Percentiles rank a stretch among this genome's conserved stretches.
These are phyloP conservation scores for Bambusicola thoracicus DNA, from an alignment of 2,113 vertebrate genomes.

Conservation along the genomic window DNA sequence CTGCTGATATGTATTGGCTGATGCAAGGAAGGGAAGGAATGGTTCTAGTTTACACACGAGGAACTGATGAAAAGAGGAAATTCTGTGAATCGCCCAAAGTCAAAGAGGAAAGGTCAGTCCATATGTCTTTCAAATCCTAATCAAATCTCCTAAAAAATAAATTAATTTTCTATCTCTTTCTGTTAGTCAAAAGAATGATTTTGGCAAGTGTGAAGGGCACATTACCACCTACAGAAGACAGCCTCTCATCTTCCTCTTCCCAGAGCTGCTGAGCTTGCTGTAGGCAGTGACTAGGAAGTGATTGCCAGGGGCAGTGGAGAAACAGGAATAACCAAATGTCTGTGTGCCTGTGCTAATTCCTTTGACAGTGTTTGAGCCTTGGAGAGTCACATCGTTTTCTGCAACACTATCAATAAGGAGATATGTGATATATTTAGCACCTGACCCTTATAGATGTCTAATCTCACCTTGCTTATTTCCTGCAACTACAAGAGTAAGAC, in stretches of 20 bases:
- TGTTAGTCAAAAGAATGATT: not conserved
- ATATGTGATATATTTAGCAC: not conserved
- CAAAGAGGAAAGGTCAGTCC: not conserved
- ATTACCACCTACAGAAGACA: not conserved
- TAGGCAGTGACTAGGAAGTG: not conserved
- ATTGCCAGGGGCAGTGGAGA: not conserved
- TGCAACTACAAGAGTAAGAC: not conserved
- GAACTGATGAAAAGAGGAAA: not conserved
- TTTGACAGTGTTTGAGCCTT: not conserved
- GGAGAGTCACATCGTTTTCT: not conserved
- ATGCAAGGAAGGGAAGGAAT: not conserved
- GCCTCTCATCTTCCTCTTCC: no score
- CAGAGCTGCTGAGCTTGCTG: not conserved
- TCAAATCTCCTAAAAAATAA: not conserved
- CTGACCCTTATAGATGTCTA: not conserved
- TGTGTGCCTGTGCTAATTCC: not conserved
- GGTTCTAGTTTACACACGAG: not conserved
- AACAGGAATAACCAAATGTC: not conserved
- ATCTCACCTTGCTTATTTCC: not conserved
- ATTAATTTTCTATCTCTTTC: not conserved
- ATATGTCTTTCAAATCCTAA: not conserved
- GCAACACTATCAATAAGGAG: not conserved
- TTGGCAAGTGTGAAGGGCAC: not conserved
- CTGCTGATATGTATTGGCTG: no score
- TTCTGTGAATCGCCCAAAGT: not conserved